Base-by-base conservation (phyloP, 2,797 vertebrate species). In the Gymnoscopelus braueri region DNA sequence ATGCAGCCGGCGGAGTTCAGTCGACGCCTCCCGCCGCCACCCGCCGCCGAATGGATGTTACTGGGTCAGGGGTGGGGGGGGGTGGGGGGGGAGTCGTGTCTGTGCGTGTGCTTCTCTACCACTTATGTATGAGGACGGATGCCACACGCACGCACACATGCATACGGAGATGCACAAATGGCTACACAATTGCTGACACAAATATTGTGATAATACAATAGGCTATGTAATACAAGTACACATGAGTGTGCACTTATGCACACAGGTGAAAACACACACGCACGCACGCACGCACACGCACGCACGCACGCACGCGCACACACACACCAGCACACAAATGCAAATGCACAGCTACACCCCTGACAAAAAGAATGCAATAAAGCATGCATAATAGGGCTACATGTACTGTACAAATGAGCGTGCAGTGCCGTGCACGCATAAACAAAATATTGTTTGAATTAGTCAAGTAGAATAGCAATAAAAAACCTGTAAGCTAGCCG, bases 31-130 rank as follows among this genome's bases (percentile, higher is more conserved):
- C 70, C 35, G 5, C 35, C 35, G 7, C 35, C 32, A 3, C 7
- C 7, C 35, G 35, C 35, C 75, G 80, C 74, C 65, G 76, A 83
- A 88, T 83, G 83, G 84, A 91, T 89, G 89, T 89, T 83, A 87
- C 74, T 81, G 82, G 88, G 86, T 88, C 5, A 9, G 74, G 72
- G 87, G 88, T 89, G 14, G 6, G 6, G 39, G 1, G 39, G 39
- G 0, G 6, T 2, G 32, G 32, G 32, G 32, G 32, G 5, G 32
- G 32, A 35, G 32, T 4, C 26, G 26, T 29, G 26, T 29, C 26
- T 29, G 26, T 29, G 26, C 26, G 26, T 29, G 26, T 29, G 26
- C 26, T 29, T 29, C 39, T 44, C 6, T 44, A 9, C 39, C 7
- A 3, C 35, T 4, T 35, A 35, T 19, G 19, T 19, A 5, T 32